Base-by-base conservation (phyloP, 2,888 invertebrate genomes). In the Lochmaea crataegi region DNA sequence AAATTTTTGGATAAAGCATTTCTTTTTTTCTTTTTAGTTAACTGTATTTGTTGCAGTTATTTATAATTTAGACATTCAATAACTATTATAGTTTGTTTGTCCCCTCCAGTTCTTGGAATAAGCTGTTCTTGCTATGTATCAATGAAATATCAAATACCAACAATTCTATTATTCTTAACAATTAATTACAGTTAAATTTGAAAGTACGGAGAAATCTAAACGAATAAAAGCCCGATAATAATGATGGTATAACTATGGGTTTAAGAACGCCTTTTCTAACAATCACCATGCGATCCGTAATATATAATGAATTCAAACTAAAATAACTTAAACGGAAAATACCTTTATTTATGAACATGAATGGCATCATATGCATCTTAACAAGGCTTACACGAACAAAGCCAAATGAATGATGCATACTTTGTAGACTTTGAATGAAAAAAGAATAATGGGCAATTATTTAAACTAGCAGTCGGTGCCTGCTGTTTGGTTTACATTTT, bases 401-500 rank as follows among this genome's bases (percentile, higher is more conserved):
- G 61, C 61, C 61, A 63, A 63, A 63, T 63, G 61, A 63, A 63
- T 63, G 61, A 63, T 63, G 61, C 61, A 63, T 63, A 63, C 42
- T 63, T 41, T 42, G 61, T 63, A 63, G 61, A 63, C 61, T 63
- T 63, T 63, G 42, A 63, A 63, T 41, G 61, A 63, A 63, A 53
- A 60, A 63, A 42, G 61, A 63, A 63, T 63, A 63, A 63, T 63
- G 42, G 61, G 42, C 61, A 63, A 63, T 63, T 63, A 63, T 63
- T 63, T 42, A 63, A 63, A 63, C 61, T 63, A 42, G 41, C 61
- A 63, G 61, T 38, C 61, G 41, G 41, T 63, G 61, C 41, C 61
- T 42, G 61, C 61, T 63, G 61, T 18, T 63, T 63, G 42, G 41
- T 63, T 63, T 63, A 38, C 61, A 63, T 63, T 63, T 63, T 42